Conservation (phyloP, 2,797 vertebrate genomes). For the Serranus cabrilla region DNA sequence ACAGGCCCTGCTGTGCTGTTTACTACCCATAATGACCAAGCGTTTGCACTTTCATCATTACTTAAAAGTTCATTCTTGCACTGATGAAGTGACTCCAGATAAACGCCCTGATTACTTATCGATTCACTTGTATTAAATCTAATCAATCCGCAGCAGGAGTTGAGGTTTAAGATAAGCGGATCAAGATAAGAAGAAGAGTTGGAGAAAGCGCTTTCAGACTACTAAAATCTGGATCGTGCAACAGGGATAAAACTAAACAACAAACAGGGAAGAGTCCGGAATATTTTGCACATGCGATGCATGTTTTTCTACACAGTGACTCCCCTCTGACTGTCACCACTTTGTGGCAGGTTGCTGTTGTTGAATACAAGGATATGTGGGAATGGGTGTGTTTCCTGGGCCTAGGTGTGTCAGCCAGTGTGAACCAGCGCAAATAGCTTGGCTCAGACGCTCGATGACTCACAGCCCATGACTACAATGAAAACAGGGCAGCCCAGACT, state of each 20-base stretch:
- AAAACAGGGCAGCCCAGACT: constrained; percentile 78
- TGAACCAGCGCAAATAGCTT: constrained; percentile 84
- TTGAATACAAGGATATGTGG: constrained; percentile 83
- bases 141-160: constrained; percentile 12
- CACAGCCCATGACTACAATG: constrained; percentile 82
- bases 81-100: constrained; percentile 14
- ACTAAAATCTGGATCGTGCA: constrained; percentile 3
- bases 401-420: constrained; percentile 87
- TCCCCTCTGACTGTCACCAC: constrained; percentile 23
- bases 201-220: not conserved
- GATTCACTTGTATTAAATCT: not conserved
- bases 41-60: constrained; percentile 21
- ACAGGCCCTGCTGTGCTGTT: not conserved
- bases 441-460: constrained; percentile 82
- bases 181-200: not conserved
- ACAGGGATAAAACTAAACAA: not conserved
- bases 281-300: constrained; percentile 15
- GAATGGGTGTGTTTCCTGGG: constrained; percentile 86
- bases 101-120: constrained; percentile 1
- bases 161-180: not conserved
- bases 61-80: constrained; percentile 2
- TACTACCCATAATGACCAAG: not conserved
- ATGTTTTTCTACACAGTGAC: constrained; percentile 32
- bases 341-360: constrained; percentile 54
- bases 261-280: not conserved